These are phyloP conservation scores for Crossaster papposus DNA, from an alignment of 53 echinoderm and acorn worm genomes.

Conservation along the genomic window DNA sequence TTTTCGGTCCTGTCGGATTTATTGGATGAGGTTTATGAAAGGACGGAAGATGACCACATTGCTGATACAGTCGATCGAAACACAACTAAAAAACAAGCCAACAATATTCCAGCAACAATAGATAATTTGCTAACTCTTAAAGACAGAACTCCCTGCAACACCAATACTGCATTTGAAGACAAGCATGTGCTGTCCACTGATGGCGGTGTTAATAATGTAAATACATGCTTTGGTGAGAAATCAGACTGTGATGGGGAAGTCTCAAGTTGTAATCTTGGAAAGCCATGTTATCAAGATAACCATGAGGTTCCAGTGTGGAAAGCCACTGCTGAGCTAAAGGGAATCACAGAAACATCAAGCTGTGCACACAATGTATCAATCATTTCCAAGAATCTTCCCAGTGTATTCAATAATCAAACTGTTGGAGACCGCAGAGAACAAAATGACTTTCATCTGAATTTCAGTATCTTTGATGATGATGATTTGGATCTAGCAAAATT, in stretches of 20 bases:
- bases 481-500: conserved; percentile 1
- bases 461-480: conserved; percentile 44
- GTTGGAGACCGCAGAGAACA: not conserved
- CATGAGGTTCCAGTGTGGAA: not conserved
- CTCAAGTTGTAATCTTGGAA: not conserved
- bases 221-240: not conserved
- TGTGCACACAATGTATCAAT: not conserved
- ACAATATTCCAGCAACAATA: conserved; percentile 7
- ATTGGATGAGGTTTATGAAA: conserved; percentile 61
- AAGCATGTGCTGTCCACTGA: not conserved
- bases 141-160: not conserved
- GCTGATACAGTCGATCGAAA: not conserved
- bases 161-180: not conserved
- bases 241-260: not conserved
- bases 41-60: not conserved
- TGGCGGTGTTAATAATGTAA: not conserved
- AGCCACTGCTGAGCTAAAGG: not conserved
- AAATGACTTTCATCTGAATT: conserved; percentile 36
- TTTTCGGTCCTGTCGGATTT: conserved; percentile 51
- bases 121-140: not conserved
- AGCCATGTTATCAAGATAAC: not conserved
- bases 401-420: not conserved
- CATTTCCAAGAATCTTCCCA: not conserved
- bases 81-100: not conserved
- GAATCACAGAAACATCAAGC: not conserved